Percentiles rank a stretch among this genome's conserved stretches.
Evolutionary conservation across 2,888 invertebrate species (phyloP).

Genomic region (Zaprionus bogoriensis): DNA sequence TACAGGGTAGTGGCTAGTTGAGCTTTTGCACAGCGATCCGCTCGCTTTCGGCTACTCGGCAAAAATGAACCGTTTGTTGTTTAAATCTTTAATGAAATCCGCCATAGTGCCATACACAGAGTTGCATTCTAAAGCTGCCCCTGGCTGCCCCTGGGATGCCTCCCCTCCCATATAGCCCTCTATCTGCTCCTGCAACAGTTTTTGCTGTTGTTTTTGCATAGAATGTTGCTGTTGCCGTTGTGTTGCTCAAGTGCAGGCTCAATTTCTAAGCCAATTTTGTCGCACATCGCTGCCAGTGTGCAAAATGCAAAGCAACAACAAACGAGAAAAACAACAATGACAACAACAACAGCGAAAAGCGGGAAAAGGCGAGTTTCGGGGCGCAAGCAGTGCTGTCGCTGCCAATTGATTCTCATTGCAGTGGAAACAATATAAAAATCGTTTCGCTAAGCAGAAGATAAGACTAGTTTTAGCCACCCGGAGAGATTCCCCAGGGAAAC

Average conservation of each 20-base stretch:
- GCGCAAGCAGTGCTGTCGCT: constrained; percentile 35
- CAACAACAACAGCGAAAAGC: constrained; percentile 17
- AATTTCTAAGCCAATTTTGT: constrained; percentile 76
- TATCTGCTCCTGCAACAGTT: constrained; percentile 18
- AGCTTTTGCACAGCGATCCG: not conserved
- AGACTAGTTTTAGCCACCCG: not conserved
- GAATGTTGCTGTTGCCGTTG: constrained; percentile 2
- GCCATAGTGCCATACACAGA: constrained; percentile 63
- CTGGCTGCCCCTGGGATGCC: not conserved
- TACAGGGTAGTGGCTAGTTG: not conserved
- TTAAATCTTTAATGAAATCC: constrained; percentile 76
- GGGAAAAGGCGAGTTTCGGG: constrained; percentile 48
- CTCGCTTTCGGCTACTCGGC: constrained; percentile 20
- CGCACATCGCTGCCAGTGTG: constrained; percentile 53
- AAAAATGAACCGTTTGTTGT: constrained; percentile 74
- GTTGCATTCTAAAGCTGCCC: constrained; percentile 67
- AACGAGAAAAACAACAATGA: constrained; percentile 14
- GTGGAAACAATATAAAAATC: constrained; percentile 17
- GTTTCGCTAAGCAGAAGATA: constrained; percentile 30
- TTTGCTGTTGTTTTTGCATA: constrained; percentile 10
- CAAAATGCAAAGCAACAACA: constrained; percentile 38
- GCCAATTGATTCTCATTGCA: constrained; percentile 56
- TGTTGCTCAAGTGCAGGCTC: constrained; percentile 57
- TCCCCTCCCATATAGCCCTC: not conserved
- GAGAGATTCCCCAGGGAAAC: not conserved